Base-by-base conservation (phyloP, 2,888 invertebrate species). In the Microdon myrmicae region DNA sequence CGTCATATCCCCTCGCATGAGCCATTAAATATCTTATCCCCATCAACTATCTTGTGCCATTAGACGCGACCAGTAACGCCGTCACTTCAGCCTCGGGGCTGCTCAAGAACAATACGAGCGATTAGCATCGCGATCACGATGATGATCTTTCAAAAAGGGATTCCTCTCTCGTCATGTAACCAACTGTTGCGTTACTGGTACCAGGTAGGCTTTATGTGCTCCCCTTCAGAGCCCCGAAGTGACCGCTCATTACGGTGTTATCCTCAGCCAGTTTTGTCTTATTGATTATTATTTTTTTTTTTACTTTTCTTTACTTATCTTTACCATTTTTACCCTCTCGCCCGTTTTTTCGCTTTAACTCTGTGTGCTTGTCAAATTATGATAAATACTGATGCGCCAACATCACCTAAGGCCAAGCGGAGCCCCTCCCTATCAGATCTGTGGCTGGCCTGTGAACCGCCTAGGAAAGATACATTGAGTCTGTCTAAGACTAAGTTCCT, bases 351-450 rank as follows among this genome's bases (percentile, higher is more conserved):
- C 10, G 20, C 35, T 37, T 35, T 37, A 41, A 12, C 17, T 17
- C 38, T 28, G n/a, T 12, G 39, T 13, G 58, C 35, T 47, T 64
- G 64, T 64, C 64, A 64, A 64, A 64, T 64, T 58, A 64, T 64
- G 64, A 64, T 64, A 64, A 58, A 64, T 58, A 53, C 58, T 43
- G 58, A 64, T 64, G 58, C 64, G 64, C 59, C 59, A 60, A 31
- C 41, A 16, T 39, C 45, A 51, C 64, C 64, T 58, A 26, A 43
- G 51, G 64, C 58, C 51, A 41, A 41, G 17, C 34, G 32, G 32
- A 38, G 29, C 26, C 37, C 12, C 60, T 43, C 23, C 29, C 13
- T 10, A 16, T 44, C 10, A 31, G 49, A 44, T 45, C n/a, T n/a
- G n/a, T n/a, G n/a, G n/a, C n/a, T n/a, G n/a, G n/a, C n/a, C n/a